phyloP scores from a whole-genome alignment of 2,113 vertebrate genomes.

The Ancistrus triradiatus region DNA sequence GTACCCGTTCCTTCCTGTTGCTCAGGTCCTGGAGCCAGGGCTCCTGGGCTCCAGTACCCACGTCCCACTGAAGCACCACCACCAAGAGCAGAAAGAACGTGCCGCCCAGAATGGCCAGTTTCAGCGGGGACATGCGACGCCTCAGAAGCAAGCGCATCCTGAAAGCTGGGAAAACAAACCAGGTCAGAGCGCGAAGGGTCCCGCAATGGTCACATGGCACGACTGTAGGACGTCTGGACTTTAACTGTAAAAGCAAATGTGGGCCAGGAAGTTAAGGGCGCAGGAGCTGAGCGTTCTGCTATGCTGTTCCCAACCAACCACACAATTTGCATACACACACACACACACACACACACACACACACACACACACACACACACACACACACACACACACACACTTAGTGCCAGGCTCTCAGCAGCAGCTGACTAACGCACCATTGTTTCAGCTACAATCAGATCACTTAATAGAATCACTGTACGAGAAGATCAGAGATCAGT shows the following conservation, averaged over 20 bases:
- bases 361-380: slow-evolving; percentile 18
- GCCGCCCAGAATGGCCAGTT: slow-evolving; percentile 74
- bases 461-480: no score
- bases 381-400: neutral
- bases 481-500: no score
- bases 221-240: neutral
- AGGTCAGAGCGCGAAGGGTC: no score
- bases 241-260: neutral
- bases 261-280: no score
- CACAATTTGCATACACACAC: slow-evolving; percentile 11
- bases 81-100: slow-evolving; percentile 75
- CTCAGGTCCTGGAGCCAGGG: slow-evolving; percentile 85
- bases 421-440: neutral
- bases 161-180: slow-evolving; percentile 9
- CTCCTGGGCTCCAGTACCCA: slow-evolving; percentile 62
- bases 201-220: neutral
- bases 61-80: slow-evolving; percentile 82
- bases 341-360: slow-evolving; percentile 7
- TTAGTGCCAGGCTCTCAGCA: neutral
- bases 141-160: slow-evolving; percentile 74
- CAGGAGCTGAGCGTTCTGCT: no score
- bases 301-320: neutral
- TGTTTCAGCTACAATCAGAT: no score
- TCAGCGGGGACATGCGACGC: slow-evolving; percentile 78
- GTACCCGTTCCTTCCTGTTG: slow-evolving; percentile 72